These are phyloP conservation scores for Amphipoea oculea DNA, from an alignment of 2,888 invertebrate species.

Conservation along the genomic window DNA sequence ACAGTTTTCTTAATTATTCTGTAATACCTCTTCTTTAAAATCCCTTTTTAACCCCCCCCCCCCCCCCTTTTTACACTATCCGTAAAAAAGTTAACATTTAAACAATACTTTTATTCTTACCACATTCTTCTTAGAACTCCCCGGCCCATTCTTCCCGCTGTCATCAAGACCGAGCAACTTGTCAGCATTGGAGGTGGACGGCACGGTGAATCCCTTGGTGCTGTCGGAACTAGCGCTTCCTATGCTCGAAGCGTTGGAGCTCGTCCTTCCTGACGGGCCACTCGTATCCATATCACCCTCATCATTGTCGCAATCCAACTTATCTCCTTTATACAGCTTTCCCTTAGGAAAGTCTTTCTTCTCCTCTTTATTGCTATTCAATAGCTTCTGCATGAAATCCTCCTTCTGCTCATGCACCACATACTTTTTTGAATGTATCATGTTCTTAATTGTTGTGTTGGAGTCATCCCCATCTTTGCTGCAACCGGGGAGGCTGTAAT, in stretches of 20 bases:
- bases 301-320: constrained; percentile 77
- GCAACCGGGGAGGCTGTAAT: constrained; percentile 83
- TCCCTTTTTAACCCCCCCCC: too few species aligned
- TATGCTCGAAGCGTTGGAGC: constrained; percentile 85
- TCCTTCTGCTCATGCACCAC: constrained; percentile 76
- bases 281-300: constrained; percentile 76
- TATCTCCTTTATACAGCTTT: constrained; percentile 84
- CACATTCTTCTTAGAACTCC: constrained; percentile 75
- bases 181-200: constrained; percentile 87
- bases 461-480: constrained; percentile 85
- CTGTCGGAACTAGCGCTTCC: constrained; percentile 83
- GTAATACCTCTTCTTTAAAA: neutral
- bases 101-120: constrained; percentile 68
- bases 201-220: constrained; percentile 82
- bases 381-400: constrained; percentile 86
- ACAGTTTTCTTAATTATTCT: neutral
- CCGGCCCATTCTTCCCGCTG: constrained; percentile 74
- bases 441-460: constrained; percentile 83
- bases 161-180: constrained; percentile 83
- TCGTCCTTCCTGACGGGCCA: constrained; percentile 81
- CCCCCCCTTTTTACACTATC: too few species aligned
- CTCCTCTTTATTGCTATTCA: constrained; percentile 82
- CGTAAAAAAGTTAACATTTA: neutral
- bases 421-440: constrained; percentile 80
- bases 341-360: constrained; percentile 86